These are phyloP conservation scores for Hyalella azteca DNA, from an alignment of 2,888 invertebrate genomes.

Conservation along the genomic window DNA sequence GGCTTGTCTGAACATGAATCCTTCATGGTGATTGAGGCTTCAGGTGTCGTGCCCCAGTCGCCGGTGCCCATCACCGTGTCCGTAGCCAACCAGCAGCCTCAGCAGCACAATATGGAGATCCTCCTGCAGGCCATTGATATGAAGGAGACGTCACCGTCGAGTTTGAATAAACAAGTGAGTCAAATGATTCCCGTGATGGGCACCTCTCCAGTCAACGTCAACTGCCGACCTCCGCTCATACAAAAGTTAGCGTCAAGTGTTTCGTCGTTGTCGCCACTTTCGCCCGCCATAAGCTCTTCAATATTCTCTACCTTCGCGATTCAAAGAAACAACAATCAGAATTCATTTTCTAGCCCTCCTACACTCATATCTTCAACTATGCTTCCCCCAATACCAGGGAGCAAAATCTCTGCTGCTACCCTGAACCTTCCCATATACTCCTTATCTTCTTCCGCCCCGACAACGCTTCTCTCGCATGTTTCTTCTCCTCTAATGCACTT, in stretches of 20 bases:
- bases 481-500: not conserved
- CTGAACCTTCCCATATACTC: slow-evolving; percentile 14
- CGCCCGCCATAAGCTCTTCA: slow-evolving; percentile 40
- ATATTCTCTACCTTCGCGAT: slow-evolving; percentile 5
- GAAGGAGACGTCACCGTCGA: slow-evolving; percentile 42
- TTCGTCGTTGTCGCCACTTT: slow-evolving; percentile 16
- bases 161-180: slow-evolving; percentile 42
- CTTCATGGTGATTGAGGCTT: slow-evolving; percentile 54
- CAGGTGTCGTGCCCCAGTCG: slow-evolving; percentile 50
- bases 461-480: slow-evolving; percentile 6
- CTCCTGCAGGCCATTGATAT: slow-evolving; percentile 52
- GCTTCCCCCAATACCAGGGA: slow-evolving; percentile 21
- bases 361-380: slow-evolving; percentile 24
- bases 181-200: slow-evolving; percentile 12
- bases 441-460: slow-evolving; percentile 16
- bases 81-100: slow-evolving; percentile 47
- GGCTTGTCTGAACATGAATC: slow-evolving; percentile 42
- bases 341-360: slow-evolving; percentile 1
- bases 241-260: slow-evolving; percentile 3
- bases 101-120: slow-evolving; percentile 52
- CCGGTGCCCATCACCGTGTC: not conserved
- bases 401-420: slow-evolving; percentile 9
- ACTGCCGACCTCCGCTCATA: not conserved
- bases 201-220: not conserved
- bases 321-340: not conserved